phyloP scores from a whole-genome alignment of 2,888 invertebrate species.

The Zygaena filipendulae region DNA sequence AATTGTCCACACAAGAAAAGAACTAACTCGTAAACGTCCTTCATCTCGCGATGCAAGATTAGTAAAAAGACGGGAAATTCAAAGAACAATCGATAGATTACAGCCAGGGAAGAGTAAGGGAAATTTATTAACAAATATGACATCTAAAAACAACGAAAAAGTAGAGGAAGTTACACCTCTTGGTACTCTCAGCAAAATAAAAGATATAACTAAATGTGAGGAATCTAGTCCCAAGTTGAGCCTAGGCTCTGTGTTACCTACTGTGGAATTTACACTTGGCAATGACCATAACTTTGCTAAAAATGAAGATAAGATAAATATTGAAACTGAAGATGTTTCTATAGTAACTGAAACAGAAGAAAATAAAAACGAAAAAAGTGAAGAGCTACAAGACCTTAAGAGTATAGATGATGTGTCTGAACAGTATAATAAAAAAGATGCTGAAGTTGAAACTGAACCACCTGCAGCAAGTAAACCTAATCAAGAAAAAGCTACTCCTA shows the following conservation, averaged over 20 bases:
- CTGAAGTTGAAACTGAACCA: conserved; percentile 50
- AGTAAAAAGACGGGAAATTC: conserved; percentile 74
- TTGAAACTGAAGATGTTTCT: conserved; percentile 18
- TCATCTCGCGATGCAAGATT: conserved; percentile 51
- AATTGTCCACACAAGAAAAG: conserved; percentile 40
- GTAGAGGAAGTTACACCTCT: conserved; percentile 68
- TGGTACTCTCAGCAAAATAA: conserved; percentile 65
- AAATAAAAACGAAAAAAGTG: conserved; percentile 24
- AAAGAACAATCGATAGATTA: conserved; percentile 84
- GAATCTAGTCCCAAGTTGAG: conserved; percentile 84
- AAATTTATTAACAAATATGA: conserved; percentile 79
- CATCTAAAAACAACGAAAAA: conserved; percentile 61
- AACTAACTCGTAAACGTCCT: conserved; percentile 53
- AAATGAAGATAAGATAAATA: conserved; percentile 20
- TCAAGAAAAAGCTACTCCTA: conserved; percentile 81
- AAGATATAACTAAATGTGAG: conserved; percentile 70
- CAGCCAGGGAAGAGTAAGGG: conserved; percentile 92
- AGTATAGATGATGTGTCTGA: conserved; percentile 26
- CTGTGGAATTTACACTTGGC: conserved; percentile 74
- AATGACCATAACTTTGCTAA: conserved; percentile 73
- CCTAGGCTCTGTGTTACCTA: conserved; percentile 83
- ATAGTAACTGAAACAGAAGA: conserved; percentile 18
- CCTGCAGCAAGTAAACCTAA: conserved; percentile 44
- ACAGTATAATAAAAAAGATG: conserved; percentile 42
- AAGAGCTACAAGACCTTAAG: conserved; percentile 17